phyloP scores from a whole-genome alignment of 2,113 vertebrate genomes.

The Myodes glareolus region DNA sequence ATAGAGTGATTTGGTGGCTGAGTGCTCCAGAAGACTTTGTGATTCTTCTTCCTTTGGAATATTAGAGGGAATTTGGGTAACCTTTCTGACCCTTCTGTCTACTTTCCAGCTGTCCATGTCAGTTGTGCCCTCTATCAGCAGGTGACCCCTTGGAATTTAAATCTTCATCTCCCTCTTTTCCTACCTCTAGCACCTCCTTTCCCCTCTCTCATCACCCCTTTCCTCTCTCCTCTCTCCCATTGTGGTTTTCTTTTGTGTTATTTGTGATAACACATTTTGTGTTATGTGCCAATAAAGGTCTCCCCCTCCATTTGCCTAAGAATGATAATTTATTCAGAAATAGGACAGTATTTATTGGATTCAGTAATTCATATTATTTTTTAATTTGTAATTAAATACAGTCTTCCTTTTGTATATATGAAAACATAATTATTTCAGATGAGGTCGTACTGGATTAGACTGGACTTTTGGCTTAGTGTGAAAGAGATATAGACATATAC shows the following conservation, averaged over 20 bases:
- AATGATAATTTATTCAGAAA: background rate
- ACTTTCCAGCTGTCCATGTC: background rate
- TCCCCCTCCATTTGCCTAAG: background rate
- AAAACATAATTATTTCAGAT: background rate
- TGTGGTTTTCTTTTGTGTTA: background rate
- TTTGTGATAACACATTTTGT: no score
- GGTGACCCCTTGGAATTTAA: background rate
- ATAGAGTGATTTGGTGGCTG: background rate
- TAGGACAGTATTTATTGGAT: background rate
- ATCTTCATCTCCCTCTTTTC: background rate
- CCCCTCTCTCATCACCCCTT: background rate
- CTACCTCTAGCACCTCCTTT: background rate
- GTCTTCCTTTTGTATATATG: background rate
- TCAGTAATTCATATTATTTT: background rate
- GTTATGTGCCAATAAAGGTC: background rate
- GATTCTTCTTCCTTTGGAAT: background rate
- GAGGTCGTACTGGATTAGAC: background rate
- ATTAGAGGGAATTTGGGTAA: background rate
- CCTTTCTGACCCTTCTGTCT: background rate
- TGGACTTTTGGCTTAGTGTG: background rate
- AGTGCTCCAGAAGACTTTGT: background rate
- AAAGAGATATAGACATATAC: background rate
- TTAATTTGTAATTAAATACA: background rate
- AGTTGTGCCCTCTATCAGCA: background rate
- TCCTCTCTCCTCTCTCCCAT: background rate